Evolutionary conservation across 2,113 vertebrate species (phyloP).

Genomic region (Proteles cristata): DNA sequence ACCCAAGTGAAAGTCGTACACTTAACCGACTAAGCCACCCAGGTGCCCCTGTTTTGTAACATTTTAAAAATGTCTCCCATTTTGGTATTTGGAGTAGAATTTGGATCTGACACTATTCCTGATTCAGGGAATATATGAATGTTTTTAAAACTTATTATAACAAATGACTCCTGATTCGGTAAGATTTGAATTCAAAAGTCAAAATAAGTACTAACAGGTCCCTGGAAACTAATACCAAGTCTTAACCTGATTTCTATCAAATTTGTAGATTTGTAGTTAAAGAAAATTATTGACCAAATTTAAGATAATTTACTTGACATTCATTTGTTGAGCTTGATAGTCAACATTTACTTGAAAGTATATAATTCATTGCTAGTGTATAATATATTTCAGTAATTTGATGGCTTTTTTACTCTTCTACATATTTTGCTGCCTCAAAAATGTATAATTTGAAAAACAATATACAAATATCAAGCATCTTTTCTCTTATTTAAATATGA

Average conservation of each 20-base stretch:
- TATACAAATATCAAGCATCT: neutral
- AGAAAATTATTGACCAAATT: neutral
- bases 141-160: neutral
- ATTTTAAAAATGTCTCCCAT: neutral
- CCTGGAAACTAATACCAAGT: neutral
- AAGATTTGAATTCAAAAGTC: neutral
- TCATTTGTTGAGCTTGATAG: neutral
- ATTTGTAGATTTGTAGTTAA: neutral
- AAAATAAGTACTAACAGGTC: neutral
- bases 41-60: conserved; percentile 7
- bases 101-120: neutral
- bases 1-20: no score
- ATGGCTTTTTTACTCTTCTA: neutral
- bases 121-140: neutral
- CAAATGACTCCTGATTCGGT: neutral
- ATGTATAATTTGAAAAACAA: neutral
- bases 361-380: neutral
- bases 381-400: neutral
- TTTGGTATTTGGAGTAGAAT: neutral
- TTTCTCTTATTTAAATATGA: neutral
- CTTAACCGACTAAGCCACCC: no score
- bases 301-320: neutral
- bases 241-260: neutral
- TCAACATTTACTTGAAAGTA: neutral
- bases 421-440: neutral